Base-by-base conservation (phyloP, 2,113 vertebrate species). In the Gallinago paraguaiae region DNA sequence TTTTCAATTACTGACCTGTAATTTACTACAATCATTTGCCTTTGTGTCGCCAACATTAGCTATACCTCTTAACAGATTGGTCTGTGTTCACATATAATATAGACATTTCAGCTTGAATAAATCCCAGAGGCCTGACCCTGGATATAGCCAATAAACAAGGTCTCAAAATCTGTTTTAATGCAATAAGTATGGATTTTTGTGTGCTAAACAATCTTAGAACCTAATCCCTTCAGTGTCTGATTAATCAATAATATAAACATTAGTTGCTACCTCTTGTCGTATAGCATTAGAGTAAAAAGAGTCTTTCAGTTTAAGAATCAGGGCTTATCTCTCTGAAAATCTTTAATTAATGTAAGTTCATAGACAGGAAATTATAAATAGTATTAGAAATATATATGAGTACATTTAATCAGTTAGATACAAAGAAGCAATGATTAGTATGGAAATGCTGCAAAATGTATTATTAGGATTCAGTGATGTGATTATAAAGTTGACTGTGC, bases 211-310 rank as follows among this genome's bases (percentile, higher is more conserved):
- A 67, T 95, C 77, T 93, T 85, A 94, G 46, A 92, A 78, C 61
- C 31, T 95, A 97, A 84, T 93, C 83, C 82, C 27, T 95, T 92
- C 80, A 61, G 78, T 93, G 46, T 45, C 57, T 89, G 67, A 95
- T 96, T 95, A 83, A 95, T 97, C 95, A 96, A 84, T 96, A 89
- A 61, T 87, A 96, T 93, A 92, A 93, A 96, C 89, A 92, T 96
- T 97, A 95, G 33, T 35, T 88, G 35, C 60, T 92, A 85, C 53
- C 24, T 92, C 48, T 75, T 94, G 31, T 92, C 54, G 90, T 59
- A 70, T 30, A 82, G 20, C 35, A 69, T 88, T 91, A 90, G 35
- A 95, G 30, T n/a, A 88, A 85, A 72, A 74, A 2, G 10, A 76
- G n/a, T n/a, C n/a, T 92, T 95, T 89, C 84, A 85, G 16, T 45